Base-by-base conservation (phyloP, 2,888 invertebrate species). In the Blastobasis adustella region DNA sequence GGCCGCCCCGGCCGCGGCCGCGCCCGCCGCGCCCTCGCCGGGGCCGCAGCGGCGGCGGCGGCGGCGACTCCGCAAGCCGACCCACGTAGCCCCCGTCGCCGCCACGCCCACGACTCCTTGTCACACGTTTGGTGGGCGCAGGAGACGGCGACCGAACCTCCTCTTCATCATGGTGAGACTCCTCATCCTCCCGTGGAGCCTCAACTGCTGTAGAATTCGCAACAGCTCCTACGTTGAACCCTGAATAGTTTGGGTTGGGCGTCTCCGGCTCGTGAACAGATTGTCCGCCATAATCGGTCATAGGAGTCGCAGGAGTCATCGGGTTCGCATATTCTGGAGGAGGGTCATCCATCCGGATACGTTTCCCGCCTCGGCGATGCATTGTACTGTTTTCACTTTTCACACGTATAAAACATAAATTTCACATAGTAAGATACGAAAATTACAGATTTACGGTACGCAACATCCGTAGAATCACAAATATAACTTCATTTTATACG, bases 331-430 rank as follows among this genome's bases (percentile, higher is more conserved):
- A 96, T 73, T 96, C 96, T 54, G 95, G 95, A 49, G 96, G 95
- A 54, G 95, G 95, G 80, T 96, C 96, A 82, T 96, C 96, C 95
- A 97, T 96, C 58, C 96, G 94, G 72, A 96, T 96, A 62, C 96
- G 91, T 89, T 96, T 97, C 62, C 96, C 96, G 70, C 96, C 96
- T 65, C 88, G 80, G 58, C 96, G 91, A 79, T 95, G 95, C 94
- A 96, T 95, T 67, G 82, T 90, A 63, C 47, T 53, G 42, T 47
- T 52, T 58, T 10, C 37, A 47, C 41, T n/a, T 2, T 23, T 23
- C 23, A 23, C 23, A 23, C 1, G 23, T 23, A 23, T 23, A 23
- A 23, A 23, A 23, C 23, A 23, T 2, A 23, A 23, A 23, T 23
- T 23, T 23, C 23, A 23, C 23, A 23, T 23, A 23, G 23, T 23